Percentiles rank a stretch among this genome's conserved stretches.
Evolutionary conservation across 1,140 invertebrate species (phyloP).

Genomic region (Chironomus striatipennis): DNA sequence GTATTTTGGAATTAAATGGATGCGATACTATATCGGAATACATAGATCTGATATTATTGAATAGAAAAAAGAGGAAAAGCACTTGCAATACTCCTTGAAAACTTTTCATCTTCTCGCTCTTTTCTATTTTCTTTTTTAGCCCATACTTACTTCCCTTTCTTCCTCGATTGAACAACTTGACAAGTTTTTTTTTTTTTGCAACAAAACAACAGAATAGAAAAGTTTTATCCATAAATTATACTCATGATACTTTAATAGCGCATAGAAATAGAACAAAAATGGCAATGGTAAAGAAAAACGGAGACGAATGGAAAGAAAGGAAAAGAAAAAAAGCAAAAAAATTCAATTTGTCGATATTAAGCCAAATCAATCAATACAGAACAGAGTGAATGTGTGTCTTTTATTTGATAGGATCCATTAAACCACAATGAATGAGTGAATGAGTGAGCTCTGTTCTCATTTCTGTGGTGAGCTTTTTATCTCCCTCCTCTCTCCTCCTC

Average conservation of each 20-base stretch:
- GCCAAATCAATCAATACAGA: slow-evolving; percentile 8
- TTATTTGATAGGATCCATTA: slow-evolving; percentile 9
- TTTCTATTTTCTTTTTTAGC: background rate
- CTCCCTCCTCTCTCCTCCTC: background rate
- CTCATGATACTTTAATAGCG: slow-evolving; percentile 8
- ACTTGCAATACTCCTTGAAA: background rate
- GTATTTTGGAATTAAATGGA: too few relatives aligned
- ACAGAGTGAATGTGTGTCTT: background rate
- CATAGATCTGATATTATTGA: too few relatives aligned
- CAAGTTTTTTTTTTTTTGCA: background rate
- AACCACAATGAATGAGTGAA: slow-evolving; percentile 12
- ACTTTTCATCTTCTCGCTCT: background rate
- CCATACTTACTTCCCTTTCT: background rate
- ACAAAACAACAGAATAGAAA: slow-evolving; percentile 14
- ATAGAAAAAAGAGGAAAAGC: slow-evolving; percentile 5
- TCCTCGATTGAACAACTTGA: background rate
- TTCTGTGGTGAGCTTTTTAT: background rate
- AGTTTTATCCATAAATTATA: slow-evolving; percentile 15
- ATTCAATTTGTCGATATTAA: slow-evolving; percentile 14
- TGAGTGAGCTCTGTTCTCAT: background rate
- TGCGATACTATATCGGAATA: too few relatives aligned
- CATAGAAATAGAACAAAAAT: background rate
- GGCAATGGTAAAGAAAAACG: background rate
- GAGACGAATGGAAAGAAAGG: background rate
- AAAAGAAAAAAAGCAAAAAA: background rate